Evolutionary conservation across 2,888 invertebrate genomes (phyloP), one percentile per base, ranked within the genome.

Genomic region (Plebejus anna): DNA sequence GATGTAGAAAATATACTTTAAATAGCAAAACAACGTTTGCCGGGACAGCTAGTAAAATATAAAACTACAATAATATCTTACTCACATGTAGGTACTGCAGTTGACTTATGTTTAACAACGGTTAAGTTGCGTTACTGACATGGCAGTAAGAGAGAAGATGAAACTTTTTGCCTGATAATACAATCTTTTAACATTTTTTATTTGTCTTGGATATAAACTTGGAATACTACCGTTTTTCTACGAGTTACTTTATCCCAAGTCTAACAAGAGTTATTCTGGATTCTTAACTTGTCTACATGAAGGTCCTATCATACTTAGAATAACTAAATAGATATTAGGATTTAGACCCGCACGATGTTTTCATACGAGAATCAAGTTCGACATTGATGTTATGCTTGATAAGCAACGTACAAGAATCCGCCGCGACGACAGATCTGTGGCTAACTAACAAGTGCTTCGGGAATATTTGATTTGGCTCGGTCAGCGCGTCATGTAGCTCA

Each of bases 391-490:
- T 73, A 16, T 73, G 51, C 55, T 6, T 32, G 55, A 55, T 73
- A 73, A 51, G 55, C 51, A 73, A 16, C 32, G 22, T 28, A 51
- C 28, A 73, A 73, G 32, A 51, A 73, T 73, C 22, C 32, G 59
- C 70, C 55, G 51, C 75, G 75, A 77, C 75, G 73, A 77, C 55
- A 61, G 70, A 77, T 76, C 66, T 28, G 47, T 55, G 16, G 36
- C 47, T 79, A 61, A 70, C 76, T 78, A 77, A 76, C 81, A 80
- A 80, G 79, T 81, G 75, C 57, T 77, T 77, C 72, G 78, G 76
- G 78, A 79, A 79, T 78, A 80, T 79, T 81, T 76, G 77, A 80
- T 79, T 81, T 76, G 77, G 77, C 80, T 78, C 78, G 77, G 66
- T 79, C 78, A 78, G 79, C 80, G 78, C 81, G 76, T 79, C 79